A percentile compares a stretch with the other conserved stretches of the same genome.
These are phyloP conservation scores for Polypedilum pembai DNA, from an alignment of 1,140 invertebrate species.

Conservation along the genomic window DNA sequence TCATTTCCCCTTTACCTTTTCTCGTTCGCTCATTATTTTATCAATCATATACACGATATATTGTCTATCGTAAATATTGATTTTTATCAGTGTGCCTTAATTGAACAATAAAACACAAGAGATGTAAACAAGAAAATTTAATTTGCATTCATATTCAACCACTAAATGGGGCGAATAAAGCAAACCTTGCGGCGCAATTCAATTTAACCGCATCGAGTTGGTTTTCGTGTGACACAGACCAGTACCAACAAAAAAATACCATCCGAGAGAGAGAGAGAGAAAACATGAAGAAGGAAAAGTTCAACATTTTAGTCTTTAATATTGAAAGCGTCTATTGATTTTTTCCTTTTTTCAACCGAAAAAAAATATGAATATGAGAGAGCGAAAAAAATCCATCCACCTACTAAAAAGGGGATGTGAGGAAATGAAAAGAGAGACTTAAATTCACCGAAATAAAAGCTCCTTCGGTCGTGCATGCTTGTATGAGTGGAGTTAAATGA, in stretches of 20 bases:
- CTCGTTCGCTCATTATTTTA: background rate
- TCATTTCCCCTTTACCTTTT: background rate
- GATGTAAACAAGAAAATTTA: constrained; percentile 19
- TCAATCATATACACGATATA: background rate
- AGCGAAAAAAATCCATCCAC: background rate
- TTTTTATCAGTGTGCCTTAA: background rate
- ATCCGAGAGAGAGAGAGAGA: too few species aligned
- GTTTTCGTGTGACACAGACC: constrained; percentile 10
- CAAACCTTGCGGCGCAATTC: background rate
- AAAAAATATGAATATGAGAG: background rate
- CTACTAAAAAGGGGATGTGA: background rate
- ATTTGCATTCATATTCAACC: background rate
- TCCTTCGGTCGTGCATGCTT: background rate
- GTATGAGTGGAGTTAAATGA: background rate
- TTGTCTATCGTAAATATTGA: background rate
- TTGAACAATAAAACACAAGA: background rate
- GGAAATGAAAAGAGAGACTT: background rate
- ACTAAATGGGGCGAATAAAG: background rate
- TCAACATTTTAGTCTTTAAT: constrained; percentile 7
- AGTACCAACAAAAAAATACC: background rate
- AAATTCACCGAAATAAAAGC: background rate
- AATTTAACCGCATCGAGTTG: background rate
- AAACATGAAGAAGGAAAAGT: too few species aligned
- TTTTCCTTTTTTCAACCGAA: constrained; percentile 10
- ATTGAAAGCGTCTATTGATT: constrained; percentile 25